Conservation (phyloP, 2,888 invertebrate species). For the Masnerella sp. region DNA sequence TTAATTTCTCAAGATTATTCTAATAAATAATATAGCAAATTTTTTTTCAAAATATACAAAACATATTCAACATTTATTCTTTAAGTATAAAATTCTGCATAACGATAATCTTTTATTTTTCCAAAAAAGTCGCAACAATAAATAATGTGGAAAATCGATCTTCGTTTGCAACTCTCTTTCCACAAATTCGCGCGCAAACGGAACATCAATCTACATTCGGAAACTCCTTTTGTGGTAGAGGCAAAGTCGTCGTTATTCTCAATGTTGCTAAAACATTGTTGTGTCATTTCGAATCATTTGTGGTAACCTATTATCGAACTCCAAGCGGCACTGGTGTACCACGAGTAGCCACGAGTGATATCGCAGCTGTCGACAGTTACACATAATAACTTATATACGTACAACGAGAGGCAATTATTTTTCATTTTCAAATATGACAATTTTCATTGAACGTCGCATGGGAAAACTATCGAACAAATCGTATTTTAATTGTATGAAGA, state of each 20-base stretch:
- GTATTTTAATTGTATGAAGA: slow-evolving; percentile 42
- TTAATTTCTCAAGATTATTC: no score
- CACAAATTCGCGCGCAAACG: slow-evolving; percentile 19
- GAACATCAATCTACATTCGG: slow-evolving; percentile 41
- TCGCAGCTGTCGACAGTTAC: slow-evolving; percentile 20
- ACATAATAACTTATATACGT: slow-evolving; percentile 17
- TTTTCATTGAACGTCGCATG: slow-evolving; percentile 31
- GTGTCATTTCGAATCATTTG: slow-evolving; percentile 21
- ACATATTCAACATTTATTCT: no score
- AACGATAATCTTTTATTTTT: slow-evolving; percentile 38
- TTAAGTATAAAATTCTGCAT: no score
- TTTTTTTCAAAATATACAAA: no score
- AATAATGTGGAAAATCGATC: slow-evolving; percentile 34
- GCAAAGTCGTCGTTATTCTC: slow-evolving; percentile 12
- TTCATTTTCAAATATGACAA: slow-evolving; percentile 36
- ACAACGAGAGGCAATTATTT: slow-evolving; percentile 36
- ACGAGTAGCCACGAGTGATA: slow-evolving; percentile 22
- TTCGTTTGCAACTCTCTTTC: slow-evolving; percentile 36
- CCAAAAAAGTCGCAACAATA: slow-evolving; percentile 18
- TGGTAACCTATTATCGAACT: slow-evolving; percentile 54
- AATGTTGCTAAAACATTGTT: slow-evolving; percentile 29
- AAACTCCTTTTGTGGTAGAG: not conserved
- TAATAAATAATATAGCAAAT: no score
- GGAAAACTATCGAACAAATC: slow-evolving; percentile 11
- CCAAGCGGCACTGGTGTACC: slow-evolving; percentile 40